phyloP scores from a whole-genome alignment of 2,797 vertebrate genomes.

The Poecilia gillii region DNA sequence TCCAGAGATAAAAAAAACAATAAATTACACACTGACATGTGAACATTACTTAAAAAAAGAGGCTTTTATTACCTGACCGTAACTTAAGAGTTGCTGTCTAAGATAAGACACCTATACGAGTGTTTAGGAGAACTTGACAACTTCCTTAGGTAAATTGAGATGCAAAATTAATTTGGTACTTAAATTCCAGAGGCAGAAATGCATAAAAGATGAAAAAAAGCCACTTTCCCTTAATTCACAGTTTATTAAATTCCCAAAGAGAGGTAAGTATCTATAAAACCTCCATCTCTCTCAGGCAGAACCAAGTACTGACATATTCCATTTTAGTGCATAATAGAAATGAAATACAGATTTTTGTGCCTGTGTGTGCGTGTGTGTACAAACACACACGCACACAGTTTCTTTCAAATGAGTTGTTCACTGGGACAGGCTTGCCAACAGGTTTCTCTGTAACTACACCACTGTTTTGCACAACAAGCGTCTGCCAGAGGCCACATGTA shows the following conservation, averaged over 20 bases:
- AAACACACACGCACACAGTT: slow-evolving; percentile 38
- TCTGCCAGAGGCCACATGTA: slow-evolving; percentile 64
- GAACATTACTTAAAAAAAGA: neutral
- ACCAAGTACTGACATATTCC: slow-evolving; percentile 39
- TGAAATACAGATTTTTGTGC: slow-evolving; percentile 32
- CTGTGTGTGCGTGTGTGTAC: neutral
- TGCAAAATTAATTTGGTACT: slow-evolving; percentile 8
- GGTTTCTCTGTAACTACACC: slow-evolving; percentile 43
- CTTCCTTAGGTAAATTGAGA: slow-evolving; percentile 17
- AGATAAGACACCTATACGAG: neutral
- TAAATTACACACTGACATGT: neutral
- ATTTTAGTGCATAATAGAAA: slow-evolving; percentile 35
- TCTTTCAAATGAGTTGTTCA: slow-evolving; percentile 53
- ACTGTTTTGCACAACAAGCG: slow-evolving; percentile 60
- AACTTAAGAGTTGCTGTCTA: neutral
- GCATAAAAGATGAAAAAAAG: slow-evolving; percentile 26
- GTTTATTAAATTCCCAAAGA: slow-evolving; percentile 40
- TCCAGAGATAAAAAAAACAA: neutral
- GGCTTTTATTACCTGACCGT: neutral
- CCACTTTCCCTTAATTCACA: slow-evolving; percentile 17
- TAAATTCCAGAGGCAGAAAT: slow-evolving; percentile 38
- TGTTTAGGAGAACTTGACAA: neutral
- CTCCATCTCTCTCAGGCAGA: slow-evolving; percentile 46
- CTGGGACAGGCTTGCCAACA: slow-evolving; percentile 37
- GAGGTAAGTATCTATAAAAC: slow-evolving; percentile 38